Evolutionary conservation across 2,888 invertebrate genomes (phyloP).

Genomic region (Omphaloscelis lunosa): DNA sequence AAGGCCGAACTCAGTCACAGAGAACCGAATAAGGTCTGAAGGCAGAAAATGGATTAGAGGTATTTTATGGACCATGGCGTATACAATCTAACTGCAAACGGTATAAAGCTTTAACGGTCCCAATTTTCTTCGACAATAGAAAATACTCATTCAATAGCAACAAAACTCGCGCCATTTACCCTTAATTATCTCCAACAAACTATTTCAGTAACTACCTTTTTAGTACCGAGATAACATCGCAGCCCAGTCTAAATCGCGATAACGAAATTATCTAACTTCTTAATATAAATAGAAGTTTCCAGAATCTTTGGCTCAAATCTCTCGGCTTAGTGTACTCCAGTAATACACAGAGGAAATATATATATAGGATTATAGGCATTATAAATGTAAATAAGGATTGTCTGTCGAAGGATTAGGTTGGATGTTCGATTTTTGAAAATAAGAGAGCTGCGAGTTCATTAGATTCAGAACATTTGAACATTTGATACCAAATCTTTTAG

Average conservation of each 20-base stretch:
- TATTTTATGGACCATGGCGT: not conserved
- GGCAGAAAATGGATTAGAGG: not conserved
- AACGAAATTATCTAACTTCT: conserved; percentile 62
- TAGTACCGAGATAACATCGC: conserved; percentile 57
- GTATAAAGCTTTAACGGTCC: conserved; percentile 5
- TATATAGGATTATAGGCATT: conserved; percentile 23
- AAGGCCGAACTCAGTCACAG: not conserved
- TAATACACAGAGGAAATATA: conserved; percentile 24
- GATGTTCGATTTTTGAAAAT: not conserved
- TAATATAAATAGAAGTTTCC: conserved; percentile 60
- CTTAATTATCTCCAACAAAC: conserved; percentile 52
- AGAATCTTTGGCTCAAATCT: conserved; percentile 41
- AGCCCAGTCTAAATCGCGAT: conserved; percentile 54
- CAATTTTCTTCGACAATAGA: conserved; percentile 42
- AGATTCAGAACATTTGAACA: too few species aligned
- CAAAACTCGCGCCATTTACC: conserved; percentile 32
- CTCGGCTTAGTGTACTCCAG: conserved; percentile 15
- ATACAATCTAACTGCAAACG: conserved; percentile 19
- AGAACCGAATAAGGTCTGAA: not conserved
- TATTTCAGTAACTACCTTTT: conserved; percentile 57
- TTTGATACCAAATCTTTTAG: too few species aligned
- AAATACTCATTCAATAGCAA: conserved; percentile 36
- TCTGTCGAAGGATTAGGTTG: not conserved
- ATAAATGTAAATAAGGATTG: conserved; percentile 36
- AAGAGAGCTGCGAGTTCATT: not conserved